Evolutionary conservation across 2,113 vertebrate species (phyloP).

Genomic region (Pterocles gutturalis): DNA sequence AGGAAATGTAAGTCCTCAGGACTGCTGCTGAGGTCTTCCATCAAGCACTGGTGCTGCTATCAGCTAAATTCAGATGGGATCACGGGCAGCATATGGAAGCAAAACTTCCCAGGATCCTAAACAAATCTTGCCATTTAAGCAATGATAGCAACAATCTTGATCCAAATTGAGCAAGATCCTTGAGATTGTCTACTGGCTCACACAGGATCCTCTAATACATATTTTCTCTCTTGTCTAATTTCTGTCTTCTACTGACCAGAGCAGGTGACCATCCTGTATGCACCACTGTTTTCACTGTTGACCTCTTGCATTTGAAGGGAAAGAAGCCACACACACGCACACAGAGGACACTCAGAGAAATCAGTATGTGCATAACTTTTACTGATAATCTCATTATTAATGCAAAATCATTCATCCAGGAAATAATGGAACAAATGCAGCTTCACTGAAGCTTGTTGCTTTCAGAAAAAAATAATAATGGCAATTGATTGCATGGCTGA

Average conservation of each 20-base stretch:
- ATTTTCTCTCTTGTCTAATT: background rate
- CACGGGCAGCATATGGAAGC: background rate
- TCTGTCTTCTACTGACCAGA: background rate
- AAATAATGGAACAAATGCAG: conserved; percentile 14
- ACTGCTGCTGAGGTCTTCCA: background rate
- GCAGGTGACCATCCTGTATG: background rate
- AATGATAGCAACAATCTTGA: background rate
- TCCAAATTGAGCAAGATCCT: background rate
- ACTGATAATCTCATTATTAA: conserved; percentile 24
- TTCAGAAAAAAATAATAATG: background rate
- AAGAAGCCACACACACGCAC: background rate
- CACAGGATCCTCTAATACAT: background rate
- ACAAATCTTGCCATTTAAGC: background rate
- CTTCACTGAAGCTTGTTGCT: background rate
- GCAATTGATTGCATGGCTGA: conserved; percentile 11
- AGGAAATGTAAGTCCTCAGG: background rate
- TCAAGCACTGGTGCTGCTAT: background rate
- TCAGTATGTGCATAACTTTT: background rate
- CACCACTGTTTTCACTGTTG: background rate
- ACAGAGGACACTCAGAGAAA: background rate
- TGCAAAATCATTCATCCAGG: conserved; percentile 3
- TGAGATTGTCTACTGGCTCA: background rate
- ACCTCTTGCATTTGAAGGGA: background rate
- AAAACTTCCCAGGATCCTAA: background rate
- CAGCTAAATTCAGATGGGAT: background rate